Base-by-base conservation (phyloP, 2,888 invertebrate genomes). In the Drosophila niveifrons region DNA sequence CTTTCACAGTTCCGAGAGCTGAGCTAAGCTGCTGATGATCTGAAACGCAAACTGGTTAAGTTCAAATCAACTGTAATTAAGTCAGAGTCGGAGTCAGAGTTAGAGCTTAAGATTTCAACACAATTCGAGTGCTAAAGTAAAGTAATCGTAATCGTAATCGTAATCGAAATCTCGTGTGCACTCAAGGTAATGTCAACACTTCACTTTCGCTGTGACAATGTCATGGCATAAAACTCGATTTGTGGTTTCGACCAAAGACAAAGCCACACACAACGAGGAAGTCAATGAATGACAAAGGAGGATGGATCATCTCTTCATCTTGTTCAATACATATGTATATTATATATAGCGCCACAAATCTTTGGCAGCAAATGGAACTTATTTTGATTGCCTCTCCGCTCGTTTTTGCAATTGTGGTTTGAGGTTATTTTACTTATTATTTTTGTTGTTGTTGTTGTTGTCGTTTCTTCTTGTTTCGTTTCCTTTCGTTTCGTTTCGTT, bases 351-450 rank as follows among this genome's bases (percentile, higher is more conserved):
- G n/a, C 44, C 1, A n/a, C 8, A 57, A 57, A 46, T 57, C 47
- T 15, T 36, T 23, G 23, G 17, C n/a, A n/a, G 18, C 39, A 50
- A 58, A 28, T 39, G n/a, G 7, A 41, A 18, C 48, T 15, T n/a
- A 43, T 41, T 59, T 50, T 23, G 48, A 59, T 50, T 41, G 58
- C 39, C 29, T 48, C 31, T 48, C 31, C 29, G 17, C 28, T 59
- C 13, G 36, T 29, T 50, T 50, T 57, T 69, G 58, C 66, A 59
- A 66, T 59, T 68, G 68, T 44, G 58, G 58, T 50, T 43, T 50
- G 58, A 15, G 47, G 39, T 39, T 56, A 11, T 18, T 13, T 18
- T 13, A 15, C 34, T 41, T 15, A 7, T 15, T 44, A 2, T 13
- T 18, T n/a, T 15, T 44, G 2, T 4, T 43, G 2, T 11, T 8